Base-by-base conservation (phyloP, 2,113 vertebrate genomes). In the Dasyurus viverrinus region DNA sequence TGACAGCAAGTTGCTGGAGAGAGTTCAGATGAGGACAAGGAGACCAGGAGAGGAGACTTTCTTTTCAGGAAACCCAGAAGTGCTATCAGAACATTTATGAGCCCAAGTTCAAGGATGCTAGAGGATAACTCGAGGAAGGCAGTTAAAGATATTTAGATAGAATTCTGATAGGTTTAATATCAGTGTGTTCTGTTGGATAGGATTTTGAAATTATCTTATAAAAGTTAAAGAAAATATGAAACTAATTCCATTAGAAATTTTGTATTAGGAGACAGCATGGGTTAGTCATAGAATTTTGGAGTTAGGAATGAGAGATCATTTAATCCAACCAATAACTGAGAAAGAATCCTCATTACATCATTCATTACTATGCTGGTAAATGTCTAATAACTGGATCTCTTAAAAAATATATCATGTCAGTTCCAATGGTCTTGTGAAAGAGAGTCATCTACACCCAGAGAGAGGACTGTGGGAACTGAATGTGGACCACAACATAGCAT, bases 131-230 rank as follows among this genome's bases (percentile, higher is more conserved):
- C 42, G 0, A 4, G 22, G 36, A 90, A 57, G 54, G n/a, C 57
- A 53, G 0, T 1, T 0, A 26, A 53, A 42, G 53, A 23, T 16
- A 0, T 0, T 1, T 8, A 36, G 26, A 26, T 25, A 0, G 0
- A 2, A n/a, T 3, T 52, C 46, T n/a, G 7, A 22, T 42, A 68
- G 68, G 19, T 84, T 84, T 42, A 84, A 84, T 42, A 84, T 42
- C 3, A 23, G 26, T 26, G 5, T 48, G 9, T 50, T 89, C 50
- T 91, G 19, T 26, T 27, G 16, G 36, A 23, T 36, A 57, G 46
- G 36, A 91, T 89, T 9, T 0, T 60, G n/a, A 68, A 68, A 23
- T 24, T 90, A 42, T 7, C 10, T 54, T 93, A 30, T 25, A 27
- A n/a, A 89, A 53, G 5, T 90, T 46, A 16, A 50, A 53, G 54